Evolutionary conservation across 2,888 invertebrate species (phyloP).

Genomic region (Temnothorax unifasciatus): DNA sequence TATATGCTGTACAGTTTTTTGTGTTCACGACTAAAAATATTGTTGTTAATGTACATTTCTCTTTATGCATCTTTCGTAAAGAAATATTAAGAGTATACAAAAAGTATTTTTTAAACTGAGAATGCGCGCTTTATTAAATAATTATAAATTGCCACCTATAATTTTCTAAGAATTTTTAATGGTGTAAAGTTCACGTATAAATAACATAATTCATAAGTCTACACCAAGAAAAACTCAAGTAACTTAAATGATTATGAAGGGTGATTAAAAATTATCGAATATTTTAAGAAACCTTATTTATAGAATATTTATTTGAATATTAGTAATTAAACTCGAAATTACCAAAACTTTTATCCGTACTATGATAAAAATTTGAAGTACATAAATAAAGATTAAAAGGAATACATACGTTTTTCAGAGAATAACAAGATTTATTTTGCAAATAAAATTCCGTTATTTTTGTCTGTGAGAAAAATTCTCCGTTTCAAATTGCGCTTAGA

Average conservation of each 20-base stretch:
- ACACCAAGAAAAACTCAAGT: constrained; percentile 41
- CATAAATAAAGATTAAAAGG: background rate
- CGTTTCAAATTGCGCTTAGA: background rate
- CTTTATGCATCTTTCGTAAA: constrained; percentile 37
- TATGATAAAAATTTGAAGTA: background rate
- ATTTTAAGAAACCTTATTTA: background rate
- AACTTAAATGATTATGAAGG: constrained; percentile 15
- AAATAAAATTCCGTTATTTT: background rate
- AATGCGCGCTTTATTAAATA: background rate
- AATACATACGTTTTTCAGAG: background rate
- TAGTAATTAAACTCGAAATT: background rate
- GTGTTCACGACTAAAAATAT: constrained; percentile 74
- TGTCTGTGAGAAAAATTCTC: background rate
- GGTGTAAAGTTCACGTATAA: constrained; percentile 38
- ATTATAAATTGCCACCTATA: background rate
- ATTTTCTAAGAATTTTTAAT: constrained; percentile 68
- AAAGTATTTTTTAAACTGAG: background rate
- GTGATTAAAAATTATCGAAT: constrained; percentile 33
- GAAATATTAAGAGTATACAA: constrained; percentile 5
- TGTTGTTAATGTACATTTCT: constrained; percentile 74
- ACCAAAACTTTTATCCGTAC: background rate
- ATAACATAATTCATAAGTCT: constrained; percentile 58
- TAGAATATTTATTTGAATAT: background rate
- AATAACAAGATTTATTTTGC: background rate
- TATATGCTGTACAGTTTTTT: constrained; percentile 75